Evolutionary conservation across 1,140 invertebrate genomes (phyloP).

Genomic region (Chymomyza costata): DNA sequence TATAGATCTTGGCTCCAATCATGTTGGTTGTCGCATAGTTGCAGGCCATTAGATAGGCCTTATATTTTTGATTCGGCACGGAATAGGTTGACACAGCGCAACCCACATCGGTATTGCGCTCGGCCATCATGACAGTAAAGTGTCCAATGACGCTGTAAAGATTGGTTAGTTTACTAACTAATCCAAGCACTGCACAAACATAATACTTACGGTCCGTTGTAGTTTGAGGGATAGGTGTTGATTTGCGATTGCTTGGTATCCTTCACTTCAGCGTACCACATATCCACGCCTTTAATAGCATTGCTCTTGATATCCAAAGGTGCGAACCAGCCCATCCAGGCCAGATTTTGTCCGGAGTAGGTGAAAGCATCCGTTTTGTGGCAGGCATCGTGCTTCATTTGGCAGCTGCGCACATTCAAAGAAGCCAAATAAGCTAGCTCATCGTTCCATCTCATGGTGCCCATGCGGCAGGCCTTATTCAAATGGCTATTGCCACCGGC

Average conservation of each 20-base stretch:
- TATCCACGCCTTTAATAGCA: constrained; percentile 24
- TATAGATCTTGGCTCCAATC: constrained; percentile 49
- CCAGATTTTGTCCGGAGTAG: constrained; percentile 65
- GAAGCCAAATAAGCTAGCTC: constrained; percentile 56
- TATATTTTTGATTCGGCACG: constrained; percentile 23
- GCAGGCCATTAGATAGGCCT: constrained; percentile 52
- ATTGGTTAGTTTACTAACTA: not conserved
- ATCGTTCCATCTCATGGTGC: constrained; percentile 62
- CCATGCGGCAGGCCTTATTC: constrained; percentile 56
- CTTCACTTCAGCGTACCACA: constrained; percentile 48
- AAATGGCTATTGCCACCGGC: constrained; percentile 47
- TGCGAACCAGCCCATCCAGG: constrained; percentile 43
- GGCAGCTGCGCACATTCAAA: constrained; percentile 54
- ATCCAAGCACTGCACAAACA: not conserved
- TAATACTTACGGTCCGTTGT: constrained; percentile 26
- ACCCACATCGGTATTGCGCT: constrained; percentile 54
- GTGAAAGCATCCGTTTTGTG: constrained; percentile 55
- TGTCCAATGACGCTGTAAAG: constrained; percentile 45
- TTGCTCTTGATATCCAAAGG: constrained; percentile 27
- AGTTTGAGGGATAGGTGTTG: constrained; percentile 39
- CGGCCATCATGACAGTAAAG: constrained; percentile 61
- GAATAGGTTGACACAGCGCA: constrained; percentile 56
- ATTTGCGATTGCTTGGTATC: constrained; percentile 41
- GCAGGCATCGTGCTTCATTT: constrained; percentile 57
- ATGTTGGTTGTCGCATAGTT: constrained; percentile 64